Base-by-base conservation (phyloP, 2,888 invertebrate genomes). In the Calameuta pallipes region DNA sequence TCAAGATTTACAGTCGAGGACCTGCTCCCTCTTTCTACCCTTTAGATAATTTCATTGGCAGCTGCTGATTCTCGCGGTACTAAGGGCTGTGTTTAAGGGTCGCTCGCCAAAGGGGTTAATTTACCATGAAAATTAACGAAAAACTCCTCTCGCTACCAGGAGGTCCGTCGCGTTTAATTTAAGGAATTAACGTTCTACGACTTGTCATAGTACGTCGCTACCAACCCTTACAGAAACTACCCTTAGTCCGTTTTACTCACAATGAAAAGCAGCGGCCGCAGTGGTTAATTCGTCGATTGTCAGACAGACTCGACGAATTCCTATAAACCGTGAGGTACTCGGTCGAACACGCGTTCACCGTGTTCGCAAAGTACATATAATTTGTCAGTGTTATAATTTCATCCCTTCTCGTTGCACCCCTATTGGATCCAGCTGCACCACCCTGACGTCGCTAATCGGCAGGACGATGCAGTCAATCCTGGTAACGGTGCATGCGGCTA, bases 231-330 rank as follows among this genome's bases (percentile, higher is more conserved):
- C 23, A 33, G 6, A 0, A 13, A 35, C 30, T 13, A 69, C 31
- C 56, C 56, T 23, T 56, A 56, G 56, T 23, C 9, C 56, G 23
- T 23, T 41, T 41, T 6, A 41, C 41, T 4, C 15, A 6, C 41
- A 15, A 6, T 23, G 56, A 56, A 41, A 41, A 41, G 6, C 56
- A 56, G 23, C 23, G 69, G 13, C 36, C 30, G n/a, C 74, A 74
- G 73, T 73, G 76, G 75, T 83, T 84, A 84, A 84, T 84, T 83
- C 83, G 82, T 82, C 82, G 86, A 85, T 86, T 81, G 82, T 80
- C 83, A 82, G 83, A 83, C 86, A 84, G 83, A 81, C 83, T 82
- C 84, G 85, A 83, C 85, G 81, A 31, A 12, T 1, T 33, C 3
- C 33, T 71, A 71, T 31, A 6, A 31, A 31, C 13, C 71, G 33